Conservation (phyloP, 2,797 vertebrate genomes). For the Peromyscus nudipes region DNA sequence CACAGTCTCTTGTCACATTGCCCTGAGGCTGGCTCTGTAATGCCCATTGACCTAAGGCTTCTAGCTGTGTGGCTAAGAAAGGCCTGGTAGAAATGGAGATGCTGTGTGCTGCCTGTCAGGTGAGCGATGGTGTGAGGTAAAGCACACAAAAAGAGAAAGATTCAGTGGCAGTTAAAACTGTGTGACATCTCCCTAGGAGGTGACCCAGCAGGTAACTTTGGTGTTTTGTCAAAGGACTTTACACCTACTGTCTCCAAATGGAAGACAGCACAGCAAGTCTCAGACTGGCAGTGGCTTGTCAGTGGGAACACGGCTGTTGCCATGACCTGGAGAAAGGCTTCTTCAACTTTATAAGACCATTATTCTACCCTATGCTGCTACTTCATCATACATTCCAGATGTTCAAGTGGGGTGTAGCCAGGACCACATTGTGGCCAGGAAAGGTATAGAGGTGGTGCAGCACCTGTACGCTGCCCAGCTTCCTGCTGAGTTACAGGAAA, state of each 20-base stretch:
- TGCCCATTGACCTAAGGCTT: not conserved
- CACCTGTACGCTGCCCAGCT: not conserved
- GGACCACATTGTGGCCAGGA: not conserved
- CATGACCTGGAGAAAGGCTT: not conserved
- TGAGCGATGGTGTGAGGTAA: not conserved
- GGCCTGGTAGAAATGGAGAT: fast-evolving
- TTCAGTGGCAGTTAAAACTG: not conserved
- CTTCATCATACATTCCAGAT: not conserved
- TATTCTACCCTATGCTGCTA: not conserved
- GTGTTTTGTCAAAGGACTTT: not conserved
- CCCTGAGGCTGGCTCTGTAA: not conserved
- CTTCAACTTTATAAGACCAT: not conserved
- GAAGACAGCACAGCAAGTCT: not conserved
- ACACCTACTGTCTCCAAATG: fast-evolving
- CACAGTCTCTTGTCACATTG: not conserved
- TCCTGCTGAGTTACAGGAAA: not conserved
- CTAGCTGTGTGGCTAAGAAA: not conserved
- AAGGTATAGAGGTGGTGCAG: fast-evolving
- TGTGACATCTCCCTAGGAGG: not conserved
- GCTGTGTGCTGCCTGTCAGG: fast-evolving
- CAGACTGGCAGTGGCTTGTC: not conserved
- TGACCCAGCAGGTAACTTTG: not conserved
- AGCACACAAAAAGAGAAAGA: not conserved
- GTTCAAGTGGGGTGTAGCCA: not conserved
- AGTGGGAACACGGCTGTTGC: no score